phyloP scores from a whole-genome alignment of 64 coral and sea anemone genomes.

The Cladopsammia gracilis region DNA sequence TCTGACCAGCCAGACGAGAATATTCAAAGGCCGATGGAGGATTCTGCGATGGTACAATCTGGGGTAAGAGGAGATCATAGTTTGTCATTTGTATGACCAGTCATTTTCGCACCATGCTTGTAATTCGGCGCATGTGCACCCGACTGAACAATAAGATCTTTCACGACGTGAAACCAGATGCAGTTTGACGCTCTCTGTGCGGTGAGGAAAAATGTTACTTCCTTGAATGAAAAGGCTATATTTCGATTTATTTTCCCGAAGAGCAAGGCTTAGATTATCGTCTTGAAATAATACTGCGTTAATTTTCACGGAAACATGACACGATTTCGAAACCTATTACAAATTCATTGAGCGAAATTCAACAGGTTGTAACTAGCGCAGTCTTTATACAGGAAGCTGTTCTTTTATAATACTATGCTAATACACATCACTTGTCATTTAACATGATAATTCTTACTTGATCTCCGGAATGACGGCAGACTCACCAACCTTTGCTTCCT shows the following conservation, averaged over 20 bases:
- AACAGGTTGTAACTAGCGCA: constrained; percentile 30
- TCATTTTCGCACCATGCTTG: constrained; percentile 22
- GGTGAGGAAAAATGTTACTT: background rate
- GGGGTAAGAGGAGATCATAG: constrained; percentile 7
- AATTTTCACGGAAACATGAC: constrained; percentile 5
- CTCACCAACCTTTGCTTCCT: too few species aligned
- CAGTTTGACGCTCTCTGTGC: background rate
- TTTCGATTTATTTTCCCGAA: background rate
- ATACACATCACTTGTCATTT: too few species aligned
- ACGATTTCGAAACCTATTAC: background rate
- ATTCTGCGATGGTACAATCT: constrained; percentile 8
- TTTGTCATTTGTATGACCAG: background rate
- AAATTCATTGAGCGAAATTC: constrained; percentile 4
- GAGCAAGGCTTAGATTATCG: background rate
- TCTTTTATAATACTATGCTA: too few species aligned
- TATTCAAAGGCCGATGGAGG: constrained; percentile 28
- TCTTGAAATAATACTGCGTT: background rate
- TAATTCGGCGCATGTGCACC: constrained; percentile 26
- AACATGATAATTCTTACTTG: too few species aligned
- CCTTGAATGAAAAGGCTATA: background rate
- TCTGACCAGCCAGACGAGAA: constrained; percentile 26
- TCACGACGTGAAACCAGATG: constrained; percentile 17
- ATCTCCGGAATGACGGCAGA: too few species aligned
- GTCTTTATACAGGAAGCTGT: background rate
- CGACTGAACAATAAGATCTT: constrained; percentile 28